phyloP scores from a whole-genome alignment of 92 coral and sea anemone species.

The Parazoanthus darwini region DNA sequence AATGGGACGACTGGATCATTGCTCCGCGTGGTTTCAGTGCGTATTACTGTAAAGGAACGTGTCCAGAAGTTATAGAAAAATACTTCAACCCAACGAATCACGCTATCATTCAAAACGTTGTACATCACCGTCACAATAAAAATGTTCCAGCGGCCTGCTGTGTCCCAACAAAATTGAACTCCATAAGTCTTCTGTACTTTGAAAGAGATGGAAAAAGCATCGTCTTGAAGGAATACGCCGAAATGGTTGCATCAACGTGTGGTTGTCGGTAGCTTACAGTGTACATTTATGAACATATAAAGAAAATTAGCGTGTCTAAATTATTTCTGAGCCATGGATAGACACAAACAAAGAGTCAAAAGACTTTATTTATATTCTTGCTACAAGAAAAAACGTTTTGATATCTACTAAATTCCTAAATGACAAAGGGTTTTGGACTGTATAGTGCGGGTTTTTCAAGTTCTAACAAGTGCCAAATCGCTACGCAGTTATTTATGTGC shows the following conservation, averaged over 20 bases:
- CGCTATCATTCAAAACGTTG: slow-evolving; percentile 86
- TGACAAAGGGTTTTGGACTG: slow-evolving; percentile 22
- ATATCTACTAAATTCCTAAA: slow-evolving; percentile 5
- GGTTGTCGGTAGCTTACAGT: slow-evolving; percentile 81
- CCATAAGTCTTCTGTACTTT: slow-evolving; percentile 82
- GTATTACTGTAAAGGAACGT: slow-evolving; percentile 85
- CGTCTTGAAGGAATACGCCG: slow-evolving; percentile 74
- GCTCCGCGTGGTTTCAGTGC: slow-evolving; percentile 95
- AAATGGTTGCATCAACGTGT: slow-evolving; percentile 90
- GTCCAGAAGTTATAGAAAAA: slow-evolving; percentile 86
- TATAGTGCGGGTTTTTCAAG: neutral
- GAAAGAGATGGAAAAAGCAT: slow-evolving; percentile 79
- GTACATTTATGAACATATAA: slow-evolving; percentile 12
- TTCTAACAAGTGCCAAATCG: neutral
- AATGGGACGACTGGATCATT: slow-evolving; percentile 84
- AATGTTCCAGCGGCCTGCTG: slow-evolving; percentile 93
- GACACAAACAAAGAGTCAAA: slow-evolving; percentile 63
- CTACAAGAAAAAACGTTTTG: slow-evolving; percentile 13
- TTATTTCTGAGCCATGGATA: slow-evolving; percentile 29
- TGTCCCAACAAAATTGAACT: slow-evolving; percentile 91
- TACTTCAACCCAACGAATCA: slow-evolving; percentile 81
- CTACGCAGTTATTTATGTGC: slow-evolving; percentile 23
- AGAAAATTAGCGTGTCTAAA: slow-evolving; percentile 35
- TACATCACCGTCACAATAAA: slow-evolving; percentile 81
- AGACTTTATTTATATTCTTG: slow-evolving; percentile 69